Evolutionary conservation across 2,113 vertebrate species (phyloP), one percentile per base, ranked within the genome.

Genomic region (Holacanthus passer): DNA sequence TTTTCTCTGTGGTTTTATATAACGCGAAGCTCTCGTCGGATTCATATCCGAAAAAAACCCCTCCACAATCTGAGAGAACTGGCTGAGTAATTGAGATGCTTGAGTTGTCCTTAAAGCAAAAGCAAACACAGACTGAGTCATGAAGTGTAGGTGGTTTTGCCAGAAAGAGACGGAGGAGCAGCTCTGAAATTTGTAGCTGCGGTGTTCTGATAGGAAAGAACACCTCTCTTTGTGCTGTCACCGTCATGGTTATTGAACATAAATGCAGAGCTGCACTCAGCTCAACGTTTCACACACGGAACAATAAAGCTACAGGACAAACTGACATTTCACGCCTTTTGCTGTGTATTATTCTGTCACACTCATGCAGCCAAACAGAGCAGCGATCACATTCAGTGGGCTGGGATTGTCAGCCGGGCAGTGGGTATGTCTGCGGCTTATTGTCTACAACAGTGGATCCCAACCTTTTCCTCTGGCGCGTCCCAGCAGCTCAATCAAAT

Each of bases 91-190:
- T 87, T 85, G 81, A 67, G 75, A 82, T 58, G 84, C 76, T 80
- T 16, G 65, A 73, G 60, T 69, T 79, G 78, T 86, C 58, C 73
- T 74, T 67, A 79, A 65, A 87, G 69, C 82, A 27, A 77, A 79
- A 69, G 43, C 77, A 69, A 83, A 77, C 65, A 56, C 71, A 64
- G 50, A 55, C 71, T 89, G 89, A 89, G 85, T 91, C 89, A 87
- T 50, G 59, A 56, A 48, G 67, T 82, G 87, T 81, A 72, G 87
- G 87, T 77, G 83, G 75, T 81, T 53, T 73, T 56, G 24, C 74
- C 67, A 77, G 62, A 64, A 62, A 80, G 64, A 77, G 70, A 73
- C 7, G 22, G 77, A 88, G 71, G 41, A 82, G 71, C 68, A 67
- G 86, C 84, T 84, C 43, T 41, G 76, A 68, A 81, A 79, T 53